Base-by-base conservation (phyloP, 2,797 vertebrate genomes). In the Syngnathus acus region DNA sequence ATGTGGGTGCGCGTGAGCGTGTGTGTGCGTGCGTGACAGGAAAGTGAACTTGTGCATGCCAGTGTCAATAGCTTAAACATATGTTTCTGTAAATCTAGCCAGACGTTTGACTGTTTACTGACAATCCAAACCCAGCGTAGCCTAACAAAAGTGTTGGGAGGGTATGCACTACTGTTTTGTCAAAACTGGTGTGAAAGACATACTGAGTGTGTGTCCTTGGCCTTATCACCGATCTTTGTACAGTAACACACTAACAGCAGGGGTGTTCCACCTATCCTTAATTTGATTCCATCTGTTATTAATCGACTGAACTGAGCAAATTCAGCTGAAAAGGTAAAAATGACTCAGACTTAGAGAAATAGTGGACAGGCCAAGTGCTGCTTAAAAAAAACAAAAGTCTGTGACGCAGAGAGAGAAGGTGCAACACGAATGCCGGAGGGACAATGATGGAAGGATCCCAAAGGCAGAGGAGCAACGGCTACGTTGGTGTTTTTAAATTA, bases 241-340 rank as follows among this genome's bases (percentile, higher is more conserved):
- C n/a, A 23, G 43, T 40, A 65, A 43, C 68, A 74, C 68, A 76
- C 65, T 60, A 70, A 69, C 68, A 65, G 38, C 68, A 17, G 65
- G 50, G 60, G 66, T 55, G 23, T 64, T 84, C 11, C 71, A 58
- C 67, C 78, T 75, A 76, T 69, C 72, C 81, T 75, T 84, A 9
- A 87, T 83, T 80, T 77, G 62, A 82, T 81, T 81, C 68, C 53
- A 68, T 68, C 82, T 53, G 17, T 78, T 70, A 77, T 78, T 66
- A 67, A 23, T 63, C 9, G 2, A 62, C 68, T 77, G 78, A 80
- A 79, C 61, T 59, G 65, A 77, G 65, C 72, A 62, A 50, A 59
- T 8, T 68, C 45, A 78, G 72, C 59, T 72, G 64, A 81, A 79
- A 65, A 70, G 65, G 48, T 54, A 64, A 76, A 79, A 75, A 77